These are phyloP conservation scores for Perognathus longimembris DNA, from an alignment of 2,113 vertebrate species.

Conservation along the genomic window DNA sequence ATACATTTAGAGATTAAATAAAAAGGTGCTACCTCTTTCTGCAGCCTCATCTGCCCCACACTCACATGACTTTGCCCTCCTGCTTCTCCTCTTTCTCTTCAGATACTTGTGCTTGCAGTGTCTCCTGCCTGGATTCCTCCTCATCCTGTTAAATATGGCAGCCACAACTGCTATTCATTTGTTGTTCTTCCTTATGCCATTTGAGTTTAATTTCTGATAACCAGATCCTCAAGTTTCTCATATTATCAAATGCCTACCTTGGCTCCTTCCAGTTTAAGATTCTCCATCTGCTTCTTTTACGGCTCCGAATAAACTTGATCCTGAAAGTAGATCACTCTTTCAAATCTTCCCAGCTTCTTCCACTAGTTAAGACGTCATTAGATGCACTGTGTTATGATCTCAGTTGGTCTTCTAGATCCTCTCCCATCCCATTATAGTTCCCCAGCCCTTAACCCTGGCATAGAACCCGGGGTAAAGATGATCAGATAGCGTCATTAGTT, in stretches of 20 bases:
- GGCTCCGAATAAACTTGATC: neutral
- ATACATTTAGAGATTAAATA: neutral
- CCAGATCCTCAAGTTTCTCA: slow-evolving; percentile 45
- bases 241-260: slow-evolving; percentile 1
- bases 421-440: neutral
- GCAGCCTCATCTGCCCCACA: neutral
- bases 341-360: neutral
- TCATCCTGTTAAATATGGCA: no score
- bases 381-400: neutral
- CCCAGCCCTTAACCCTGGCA: neutral
- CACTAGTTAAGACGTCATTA: neutral
- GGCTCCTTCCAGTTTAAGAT: neutral
- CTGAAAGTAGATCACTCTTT: neutral
- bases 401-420: neutral
- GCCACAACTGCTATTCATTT: neutral
- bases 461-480: neutral
- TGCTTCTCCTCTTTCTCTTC: neutral
- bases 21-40: neutral
- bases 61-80: no score
- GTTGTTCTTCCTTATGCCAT: slow-evolving; percentile 11
- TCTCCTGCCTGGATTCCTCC: neutral
- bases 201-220: slow-evolving; percentile 54
- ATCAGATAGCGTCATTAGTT: neutral
- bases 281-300: neutral
- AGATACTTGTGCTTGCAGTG: neutral